A percentile compares a stretch with the other conserved stretches of the same genome.
Evolutionary conservation across 2,888 invertebrate species (phyloP).

Genomic region (Limnephilus rhombicus): DNA sequence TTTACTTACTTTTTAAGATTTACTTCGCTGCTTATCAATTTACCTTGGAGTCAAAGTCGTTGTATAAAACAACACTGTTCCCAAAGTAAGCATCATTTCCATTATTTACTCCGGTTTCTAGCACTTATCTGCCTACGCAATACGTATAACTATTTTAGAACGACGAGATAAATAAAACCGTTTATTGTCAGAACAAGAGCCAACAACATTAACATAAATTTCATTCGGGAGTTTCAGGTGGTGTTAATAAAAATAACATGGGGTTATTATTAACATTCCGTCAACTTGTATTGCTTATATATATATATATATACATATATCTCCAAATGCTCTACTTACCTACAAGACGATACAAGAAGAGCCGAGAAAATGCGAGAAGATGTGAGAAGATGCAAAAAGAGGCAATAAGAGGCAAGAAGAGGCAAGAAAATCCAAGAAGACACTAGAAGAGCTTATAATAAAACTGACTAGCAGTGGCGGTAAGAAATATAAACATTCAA

Average conservation of each 20-base stretch:
- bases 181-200: not conserved
- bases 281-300: not conserved
- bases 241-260: not conserved
- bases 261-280: not conserved
- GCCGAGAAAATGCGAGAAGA: no score
- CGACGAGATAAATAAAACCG: not conserved
- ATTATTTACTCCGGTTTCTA: not conserved
- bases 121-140: not conserved
- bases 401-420: no score
- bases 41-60: not conserved
- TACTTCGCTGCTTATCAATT: not conserved
- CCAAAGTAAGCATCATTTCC: not conserved
- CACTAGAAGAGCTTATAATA: no score
- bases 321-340: no score
- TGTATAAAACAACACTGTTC: not conserved
- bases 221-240: not conserved
- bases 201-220: not conserved
- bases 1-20: not conserved
- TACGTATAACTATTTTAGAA: not conserved
- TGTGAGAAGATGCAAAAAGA: no score
- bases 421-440: no score
- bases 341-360: no score
- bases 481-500: no score
- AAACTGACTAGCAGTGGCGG: no score
- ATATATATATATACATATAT: no score